phyloP scores from a whole-genome alignment of 1,140 invertebrate species.

The Dysdera silvatica region DNA sequence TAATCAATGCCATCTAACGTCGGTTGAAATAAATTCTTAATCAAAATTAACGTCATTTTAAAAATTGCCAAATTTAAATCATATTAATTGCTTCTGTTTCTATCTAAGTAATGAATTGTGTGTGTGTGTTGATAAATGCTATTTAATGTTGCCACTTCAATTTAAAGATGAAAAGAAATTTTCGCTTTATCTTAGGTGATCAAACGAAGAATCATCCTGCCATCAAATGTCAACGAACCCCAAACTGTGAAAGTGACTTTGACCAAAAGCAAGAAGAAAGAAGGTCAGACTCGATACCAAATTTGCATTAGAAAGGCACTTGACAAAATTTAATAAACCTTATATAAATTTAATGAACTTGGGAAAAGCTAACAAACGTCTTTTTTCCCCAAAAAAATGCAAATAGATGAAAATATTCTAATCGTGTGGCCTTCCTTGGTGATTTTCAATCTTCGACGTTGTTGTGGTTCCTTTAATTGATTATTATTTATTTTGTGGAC shows the following conservation, averaged over 20 bases:
- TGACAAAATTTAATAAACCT: background rate
- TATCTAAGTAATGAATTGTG: background rate
- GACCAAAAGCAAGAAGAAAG: slow-evolving; percentile 87
- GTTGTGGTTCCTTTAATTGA: too few species aligned
- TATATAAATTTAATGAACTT: background rate
- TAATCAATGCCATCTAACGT: too few species aligned
- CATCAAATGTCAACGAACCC: slow-evolving; percentile 43
- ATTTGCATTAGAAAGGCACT: background rate
- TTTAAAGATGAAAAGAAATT: background rate
- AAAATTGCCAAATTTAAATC: background rate
- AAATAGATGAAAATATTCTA: background rate
- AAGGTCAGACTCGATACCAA: slow-evolving; percentile 54
- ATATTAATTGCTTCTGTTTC: background rate
- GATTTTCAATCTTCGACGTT: too few species aligned
- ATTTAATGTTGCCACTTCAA: background rate
- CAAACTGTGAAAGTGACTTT: slow-evolving; percentile 62
- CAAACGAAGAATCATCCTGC: slow-evolving; percentile 60
- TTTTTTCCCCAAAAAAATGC: background rate
- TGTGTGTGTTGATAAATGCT: background rate
- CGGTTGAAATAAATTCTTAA: too few species aligned
- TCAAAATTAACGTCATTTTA: too few species aligned
- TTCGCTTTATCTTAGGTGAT: slow-evolving; percentile 44
- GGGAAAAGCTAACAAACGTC: background rate
- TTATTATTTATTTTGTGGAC: too few species aligned
- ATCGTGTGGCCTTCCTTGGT: too few species aligned